Conservation (phyloP, 2,888 invertebrate species). For the Phaedon cochleariae region DNA sequence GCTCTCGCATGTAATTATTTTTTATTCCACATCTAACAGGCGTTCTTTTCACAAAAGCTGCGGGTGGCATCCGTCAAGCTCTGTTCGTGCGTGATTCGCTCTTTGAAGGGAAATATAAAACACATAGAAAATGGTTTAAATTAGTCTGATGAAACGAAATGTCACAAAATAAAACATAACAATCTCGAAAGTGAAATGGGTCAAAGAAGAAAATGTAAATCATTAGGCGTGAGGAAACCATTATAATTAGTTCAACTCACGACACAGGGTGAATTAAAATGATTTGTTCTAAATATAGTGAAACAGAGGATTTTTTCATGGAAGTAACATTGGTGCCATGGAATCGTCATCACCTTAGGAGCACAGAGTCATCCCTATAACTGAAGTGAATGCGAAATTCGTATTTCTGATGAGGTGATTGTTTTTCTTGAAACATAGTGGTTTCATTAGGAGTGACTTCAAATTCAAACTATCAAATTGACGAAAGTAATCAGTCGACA, state of each 20-base stretch:
- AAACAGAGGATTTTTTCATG: too few species aligned
- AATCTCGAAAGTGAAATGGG: not conserved
- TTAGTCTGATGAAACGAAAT: not conserved
- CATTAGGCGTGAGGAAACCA: not conserved
- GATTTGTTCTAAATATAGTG: too few species aligned
- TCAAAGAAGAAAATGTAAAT: not conserved
- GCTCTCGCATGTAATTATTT: conserved; percentile 30
- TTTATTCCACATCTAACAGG: conserved; percentile 28
- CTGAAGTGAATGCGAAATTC: too few species aligned
- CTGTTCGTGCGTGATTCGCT: conserved; percentile 30
- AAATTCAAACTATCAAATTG: too few species aligned
- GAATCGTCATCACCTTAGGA: too few species aligned
- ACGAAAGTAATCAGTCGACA: too few species aligned
- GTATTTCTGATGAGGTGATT: too few species aligned
- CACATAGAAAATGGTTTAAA: not conserved
- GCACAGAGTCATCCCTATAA: too few species aligned
- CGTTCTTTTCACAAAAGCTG: conserved; percentile 31
- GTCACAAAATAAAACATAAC: not conserved
- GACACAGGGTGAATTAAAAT: too few species aligned
- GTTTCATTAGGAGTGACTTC: too few species aligned
- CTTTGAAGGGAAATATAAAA: conserved; percentile 12
- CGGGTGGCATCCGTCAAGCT: conserved; percentile 32
- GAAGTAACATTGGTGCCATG: too few species aligned
- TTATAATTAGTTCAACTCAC: not conserved
- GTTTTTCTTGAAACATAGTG: too few species aligned